Percentiles rank a stretch among this genome's conserved stretches.
These are phyloP conservation scores for Martes flavigula DNA, from an alignment of 2,797 vertebrate species.

Conservation along the genomic window DNA sequence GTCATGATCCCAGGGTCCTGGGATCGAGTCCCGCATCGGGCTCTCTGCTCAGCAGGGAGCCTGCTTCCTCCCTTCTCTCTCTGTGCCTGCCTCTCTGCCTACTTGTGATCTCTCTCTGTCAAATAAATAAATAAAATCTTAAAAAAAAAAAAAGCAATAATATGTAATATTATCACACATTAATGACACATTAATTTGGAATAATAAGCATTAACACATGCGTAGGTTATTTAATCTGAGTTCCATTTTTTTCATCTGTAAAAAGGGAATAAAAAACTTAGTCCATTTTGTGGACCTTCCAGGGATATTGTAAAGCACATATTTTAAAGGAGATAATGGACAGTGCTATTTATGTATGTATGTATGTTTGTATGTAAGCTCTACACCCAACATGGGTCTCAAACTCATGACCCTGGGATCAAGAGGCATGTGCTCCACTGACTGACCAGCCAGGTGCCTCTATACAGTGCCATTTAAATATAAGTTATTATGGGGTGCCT, in stretches of 20 bases:
- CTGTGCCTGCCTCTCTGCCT: too few species aligned
- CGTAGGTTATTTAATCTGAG: neutral
- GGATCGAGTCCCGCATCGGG: too few species aligned
- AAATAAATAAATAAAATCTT: too few species aligned
- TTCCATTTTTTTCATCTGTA: conserved; percentile 12
- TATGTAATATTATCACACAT: neutral
- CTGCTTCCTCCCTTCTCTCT: too few species aligned
- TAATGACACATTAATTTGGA: neutral
- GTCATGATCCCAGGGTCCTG: too few species aligned
- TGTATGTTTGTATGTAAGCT: neutral
- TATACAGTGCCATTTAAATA: neutral
- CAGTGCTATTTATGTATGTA: neutral
- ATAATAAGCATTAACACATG: neutral
- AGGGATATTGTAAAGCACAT: neutral
- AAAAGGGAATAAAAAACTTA: neutral
- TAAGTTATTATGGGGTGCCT: neutral
- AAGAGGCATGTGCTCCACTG: neutral
- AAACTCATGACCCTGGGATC: neutral
- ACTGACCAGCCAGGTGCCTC: neutral
- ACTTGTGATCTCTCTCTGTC: too few species aligned
- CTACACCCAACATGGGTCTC: neutral
- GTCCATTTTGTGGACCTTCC: neutral
- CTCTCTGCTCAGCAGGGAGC: too few species aligned
- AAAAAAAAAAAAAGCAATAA: neutral
- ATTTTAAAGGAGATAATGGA: neutral